Base-by-base conservation (phyloP, 2,888 invertebrate species). In the Diadromus collaris region DNA sequence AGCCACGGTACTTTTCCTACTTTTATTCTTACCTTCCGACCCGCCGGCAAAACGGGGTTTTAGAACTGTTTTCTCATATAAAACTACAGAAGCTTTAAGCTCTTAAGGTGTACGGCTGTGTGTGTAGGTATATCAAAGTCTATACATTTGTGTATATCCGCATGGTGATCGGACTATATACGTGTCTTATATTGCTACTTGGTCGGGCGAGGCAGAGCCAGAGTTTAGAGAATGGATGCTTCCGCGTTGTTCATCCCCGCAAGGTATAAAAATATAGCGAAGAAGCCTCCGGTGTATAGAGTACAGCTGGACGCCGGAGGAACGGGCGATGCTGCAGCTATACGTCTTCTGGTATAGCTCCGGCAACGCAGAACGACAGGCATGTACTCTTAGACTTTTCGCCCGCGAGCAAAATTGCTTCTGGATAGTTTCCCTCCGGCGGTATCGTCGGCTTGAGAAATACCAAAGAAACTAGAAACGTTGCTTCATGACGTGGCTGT, bases 331-430 rank as follows among this genome's bases (percentile, higher is more conserved):
- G 56, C 16, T 56, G 56, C 29, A 29, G 27, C 56, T 56, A 29
- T 56, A 56, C 56, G 56, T 56, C 56, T 68, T 76, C 76, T 46
- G 44, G 64, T 64, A 65, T 72, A 72, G 56, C 19, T 67, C 34
- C 72, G 81, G 72, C 79, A 75, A 72, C 83, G 80, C 84, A 88
- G 83, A 84, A 85, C 84, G 85, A 88, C 87, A 86, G 86, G 85
- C 85, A 86, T 88, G 88, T 88, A 88, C 88, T 88, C 85, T 88
- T 83, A 88, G 84, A 83, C 79, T 79, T 71, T 79, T 75, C 76
- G 72, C 70, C 67, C 61, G 63, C 54, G 24, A 48, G 78, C 61
- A 65, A 79, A 83, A 82, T 82, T 78, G 69, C 78, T 73, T 70
- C 68, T 77, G 78, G 72, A 78, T 71, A 64, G 75, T 75, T 76